A percentile compares a stretch with the other conserved stretches of the same genome.
These are phyloP conservation scores for Myxocyprinus asiaticus DNA, from an alignment of 2,113 vertebrate genomes.

Conservation along the genomic window DNA sequence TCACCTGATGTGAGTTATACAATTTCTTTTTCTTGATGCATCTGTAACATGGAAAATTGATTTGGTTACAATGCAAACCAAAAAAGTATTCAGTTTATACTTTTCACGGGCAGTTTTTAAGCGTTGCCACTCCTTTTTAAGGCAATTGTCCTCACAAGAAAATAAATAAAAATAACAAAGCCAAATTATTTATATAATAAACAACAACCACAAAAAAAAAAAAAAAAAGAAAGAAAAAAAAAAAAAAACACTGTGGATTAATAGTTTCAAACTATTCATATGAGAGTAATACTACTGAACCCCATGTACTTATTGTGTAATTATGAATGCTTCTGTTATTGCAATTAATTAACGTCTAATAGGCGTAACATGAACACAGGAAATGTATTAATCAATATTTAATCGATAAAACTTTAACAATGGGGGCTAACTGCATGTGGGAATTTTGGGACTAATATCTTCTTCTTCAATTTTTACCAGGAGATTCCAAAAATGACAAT, in stretches of 20 bases:
- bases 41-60: neutral
- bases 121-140: neutral
- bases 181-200: too few relatives aligned
- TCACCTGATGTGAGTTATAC: neutral
- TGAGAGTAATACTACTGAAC: too few relatives aligned
- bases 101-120: neutral
- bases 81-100: neutral
- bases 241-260: too few relatives aligned
- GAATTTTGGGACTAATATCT: slow-evolving; percentile 45
- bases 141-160: neutral
- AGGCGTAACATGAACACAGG: neutral
- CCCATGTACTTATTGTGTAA: too few relatives aligned
- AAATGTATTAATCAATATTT: neutral
- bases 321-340: too few relatives aligned
- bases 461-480: slow-evolving; percentile 74
- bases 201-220: too few relatives aligned
- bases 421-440: neutral
- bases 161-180: neutral
- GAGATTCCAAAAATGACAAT: slow-evolving; percentile 85
- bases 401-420: neutral
- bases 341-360: too few relatives aligned
- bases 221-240: too few relatives aligned
- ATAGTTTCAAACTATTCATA: too few relatives aligned
- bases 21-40: neutral
- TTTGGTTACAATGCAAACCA: neutral